Percentiles rank a stretch among this genome's conserved stretches.
These are phyloP conservation scores for Actinemys pallida DNA, from an alignment of 2,113 vertebrate species.

Conservation along the genomic window DNA sequence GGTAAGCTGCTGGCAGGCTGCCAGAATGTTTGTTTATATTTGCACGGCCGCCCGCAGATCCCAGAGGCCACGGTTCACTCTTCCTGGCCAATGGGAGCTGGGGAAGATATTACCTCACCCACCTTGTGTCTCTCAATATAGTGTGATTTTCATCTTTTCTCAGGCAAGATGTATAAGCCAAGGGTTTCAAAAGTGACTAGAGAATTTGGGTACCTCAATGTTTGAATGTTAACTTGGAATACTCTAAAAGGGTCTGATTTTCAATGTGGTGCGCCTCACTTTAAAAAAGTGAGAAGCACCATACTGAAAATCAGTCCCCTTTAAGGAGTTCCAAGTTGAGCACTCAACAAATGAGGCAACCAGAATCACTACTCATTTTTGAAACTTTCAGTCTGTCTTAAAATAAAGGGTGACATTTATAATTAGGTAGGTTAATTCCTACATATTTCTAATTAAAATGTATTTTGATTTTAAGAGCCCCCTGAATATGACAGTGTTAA, in stretches of 20 bases:
- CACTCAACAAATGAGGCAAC: background rate
- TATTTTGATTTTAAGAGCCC: accelerated
- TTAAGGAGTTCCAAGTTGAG: background rate
- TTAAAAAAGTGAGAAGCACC: background rate
- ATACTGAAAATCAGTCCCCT: background rate
- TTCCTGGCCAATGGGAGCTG: no score
- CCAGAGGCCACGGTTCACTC: no score
- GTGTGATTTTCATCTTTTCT: background rate
- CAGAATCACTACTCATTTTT: background rate
- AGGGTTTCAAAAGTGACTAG: background rate
- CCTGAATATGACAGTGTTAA: background rate
- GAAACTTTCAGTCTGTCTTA: background rate
- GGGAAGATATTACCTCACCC: no score
- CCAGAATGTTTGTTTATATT: no score
- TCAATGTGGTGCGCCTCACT: background rate
- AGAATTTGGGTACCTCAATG: background rate
- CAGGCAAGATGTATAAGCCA: background rate
- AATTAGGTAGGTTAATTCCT: background rate
- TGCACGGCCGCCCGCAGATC: no score
- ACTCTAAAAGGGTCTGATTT: background rate
- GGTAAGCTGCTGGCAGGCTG: no score
- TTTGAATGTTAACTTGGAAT: background rate
- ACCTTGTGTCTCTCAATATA: no score
- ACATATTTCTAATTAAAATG: background rate
- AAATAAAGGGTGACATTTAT: background rate